These are phyloP conservation scores for Gymnorhina tibicen DNA, from an alignment of 2,113 vertebrate genomes.

Conservation along the genomic window DNA sequence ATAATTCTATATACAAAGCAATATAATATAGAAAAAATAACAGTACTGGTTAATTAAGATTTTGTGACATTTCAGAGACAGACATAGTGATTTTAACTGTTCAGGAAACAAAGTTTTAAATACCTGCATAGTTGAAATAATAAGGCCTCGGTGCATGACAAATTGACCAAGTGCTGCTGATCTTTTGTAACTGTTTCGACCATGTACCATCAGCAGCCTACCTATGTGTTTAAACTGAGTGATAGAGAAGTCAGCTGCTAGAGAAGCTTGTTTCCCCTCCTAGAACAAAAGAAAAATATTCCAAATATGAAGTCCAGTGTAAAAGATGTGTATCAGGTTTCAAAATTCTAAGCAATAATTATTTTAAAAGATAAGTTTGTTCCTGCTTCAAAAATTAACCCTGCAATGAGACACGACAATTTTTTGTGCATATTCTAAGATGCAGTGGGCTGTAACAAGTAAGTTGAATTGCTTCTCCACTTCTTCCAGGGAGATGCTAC, in stretches of 20 bases:
- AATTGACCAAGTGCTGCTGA: conserved; percentile 95
- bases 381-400: background rate
- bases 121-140: conserved; percentile 99
- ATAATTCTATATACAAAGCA: background rate
- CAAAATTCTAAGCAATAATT: background rate
- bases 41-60: background rate
- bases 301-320: background rate
- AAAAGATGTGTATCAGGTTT: background rate
- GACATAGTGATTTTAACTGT: background rate
- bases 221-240: conserved; percentile 94
- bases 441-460: background rate
- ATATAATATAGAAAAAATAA: background rate
- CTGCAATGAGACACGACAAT: background rate
- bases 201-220: conserved; percentile 93
- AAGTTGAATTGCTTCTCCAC: background rate
- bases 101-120: background rate
- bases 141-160: conserved; percentile 97
- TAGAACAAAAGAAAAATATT: conserved; percentile 56
- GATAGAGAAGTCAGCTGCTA: conserved; percentile 97
- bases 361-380: background rate
- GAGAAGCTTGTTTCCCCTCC: conserved; percentile 95
- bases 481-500: background rate
- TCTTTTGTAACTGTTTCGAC: conserved; percentile 97
- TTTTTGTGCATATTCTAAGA: background rate
- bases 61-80: background rate